These are phyloP conservation scores for Stomatorhinus ivindoensis DNA, from an alignment of 2,113 vertebrate genomes.

Conservation along the genomic window DNA sequence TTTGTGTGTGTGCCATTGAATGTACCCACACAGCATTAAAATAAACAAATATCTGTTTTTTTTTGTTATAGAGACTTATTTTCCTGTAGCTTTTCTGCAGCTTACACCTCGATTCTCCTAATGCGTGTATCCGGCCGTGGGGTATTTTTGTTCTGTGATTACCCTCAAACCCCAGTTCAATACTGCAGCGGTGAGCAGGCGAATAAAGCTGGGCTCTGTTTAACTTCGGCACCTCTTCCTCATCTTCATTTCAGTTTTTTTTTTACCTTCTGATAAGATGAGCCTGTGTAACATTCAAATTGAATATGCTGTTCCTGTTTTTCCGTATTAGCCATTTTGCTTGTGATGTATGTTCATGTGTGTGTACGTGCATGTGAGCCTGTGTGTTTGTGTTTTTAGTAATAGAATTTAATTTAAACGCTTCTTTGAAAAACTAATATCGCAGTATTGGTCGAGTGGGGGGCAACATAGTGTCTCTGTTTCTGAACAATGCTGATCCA, in stretches of 20 bases:
- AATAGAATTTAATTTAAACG: conserved; percentile 6
- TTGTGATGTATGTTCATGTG: conserved; percentile 3
- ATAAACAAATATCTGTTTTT: not conserved
- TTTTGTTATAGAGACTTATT: not conserved
- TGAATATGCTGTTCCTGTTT: conserved; percentile 8
- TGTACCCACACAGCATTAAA: not conserved
- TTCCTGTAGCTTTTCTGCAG: not conserved
- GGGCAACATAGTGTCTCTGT: not conserved
- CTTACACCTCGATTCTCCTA: not conserved
- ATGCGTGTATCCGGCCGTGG: not conserved
- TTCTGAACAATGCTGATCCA: not conserved
- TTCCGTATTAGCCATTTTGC: not conserved
- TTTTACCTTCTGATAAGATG: conserved; percentile 6
- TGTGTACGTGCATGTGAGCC: conserved; percentile 17
- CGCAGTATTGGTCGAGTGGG: not conserved
- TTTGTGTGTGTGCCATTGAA: not conserved
- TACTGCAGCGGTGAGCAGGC: not conserved
- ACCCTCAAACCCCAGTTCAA: not conserved
- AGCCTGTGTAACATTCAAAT: conserved; percentile 17
- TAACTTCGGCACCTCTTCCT: not conserved
- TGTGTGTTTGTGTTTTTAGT: conserved; percentile 18
- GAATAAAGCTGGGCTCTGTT: not conserved
- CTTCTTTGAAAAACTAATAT: not conserved
- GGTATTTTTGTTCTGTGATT: not conserved
- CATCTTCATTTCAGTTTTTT: not conserved